These are phyloP conservation scores for Theodoxus fluviatilis DNA, from an alignment of 2,888 invertebrate species.

Conservation along the genomic window DNA sequence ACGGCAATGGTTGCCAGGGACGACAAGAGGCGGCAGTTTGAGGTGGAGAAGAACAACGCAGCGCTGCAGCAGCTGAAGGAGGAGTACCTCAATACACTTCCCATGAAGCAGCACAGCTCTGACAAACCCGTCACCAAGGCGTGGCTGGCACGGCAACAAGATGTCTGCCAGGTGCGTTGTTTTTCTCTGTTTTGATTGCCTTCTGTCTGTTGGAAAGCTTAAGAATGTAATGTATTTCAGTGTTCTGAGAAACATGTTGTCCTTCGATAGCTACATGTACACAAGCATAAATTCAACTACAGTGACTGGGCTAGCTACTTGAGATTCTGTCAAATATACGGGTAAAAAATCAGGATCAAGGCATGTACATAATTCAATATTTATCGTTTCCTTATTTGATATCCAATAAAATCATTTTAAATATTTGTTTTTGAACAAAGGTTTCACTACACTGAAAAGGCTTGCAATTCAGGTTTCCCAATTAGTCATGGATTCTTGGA, in stretches of 20 bases:
- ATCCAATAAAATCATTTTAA: background rate
- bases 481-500: no score
- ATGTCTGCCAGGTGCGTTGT: slow-evolving; percentile 54
- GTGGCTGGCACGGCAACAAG: slow-evolving; percentile 53
- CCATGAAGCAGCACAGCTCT: slow-evolving; percentile 29
- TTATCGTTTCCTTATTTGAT: no score
- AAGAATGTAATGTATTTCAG: background rate
- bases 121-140: slow-evolving; percentile 27
- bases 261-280: slow-evolving; percentile 5
- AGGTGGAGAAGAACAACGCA: no score
- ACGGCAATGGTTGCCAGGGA: slow-evolving; percentile 35
- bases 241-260: background rate
- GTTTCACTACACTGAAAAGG: no score
- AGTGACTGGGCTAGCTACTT: background rate
- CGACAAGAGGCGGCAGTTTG: no score
- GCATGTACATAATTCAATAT: no score
- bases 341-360: no score
- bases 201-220: no score
- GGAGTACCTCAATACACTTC: slow-evolving; percentile 52
- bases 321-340: no score
- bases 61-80: slow-evolving; percentile 36
- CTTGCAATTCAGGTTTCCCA: no score
- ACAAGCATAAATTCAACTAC: slow-evolving; percentile 7
- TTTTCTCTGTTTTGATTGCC: no score
- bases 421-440: background rate